Conservation (phyloP, 2,888 invertebrate species). For the Muschampia plurimacula region DNA sequence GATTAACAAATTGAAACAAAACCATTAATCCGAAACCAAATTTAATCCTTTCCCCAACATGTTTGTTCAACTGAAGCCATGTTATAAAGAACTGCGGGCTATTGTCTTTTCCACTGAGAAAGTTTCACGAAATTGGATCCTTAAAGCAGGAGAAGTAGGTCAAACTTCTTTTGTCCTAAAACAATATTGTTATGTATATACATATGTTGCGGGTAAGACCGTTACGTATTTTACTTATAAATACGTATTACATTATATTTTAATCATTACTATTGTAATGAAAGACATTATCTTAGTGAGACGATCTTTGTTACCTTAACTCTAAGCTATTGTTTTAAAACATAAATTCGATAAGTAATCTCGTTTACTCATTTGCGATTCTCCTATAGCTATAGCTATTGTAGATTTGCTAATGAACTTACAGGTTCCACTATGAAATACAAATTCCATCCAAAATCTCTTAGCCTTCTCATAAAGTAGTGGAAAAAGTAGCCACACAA, state of each 20-base stretch:
- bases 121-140: slow-evolving; percentile 37
- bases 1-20: not conserved
- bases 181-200: slow-evolving; percentile 24
- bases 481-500: too few species aligned
- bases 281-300: too few species aligned
- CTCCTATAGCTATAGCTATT: too few species aligned
- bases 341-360: too few species aligned
- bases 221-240: not conserved
- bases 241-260: not conserved
- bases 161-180: slow-evolving; percentile 34
- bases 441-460: too few species aligned
- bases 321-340: too few species aligned
- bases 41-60: slow-evolving; percentile 14
- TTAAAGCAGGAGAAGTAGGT: slow-evolving; percentile 36
- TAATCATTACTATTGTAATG: too few species aligned
- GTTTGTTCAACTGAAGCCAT: slow-evolving; percentile 25
- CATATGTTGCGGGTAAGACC: slow-evolving; percentile 19
- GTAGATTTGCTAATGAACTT: too few species aligned
- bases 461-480: too few species aligned
- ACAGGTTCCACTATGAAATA: too few species aligned
- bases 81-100: slow-evolving; percentile 29
- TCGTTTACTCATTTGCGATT: too few species aligned
- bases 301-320: too few species aligned
- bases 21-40: slow-evolving; percentile 6
- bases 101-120: slow-evolving; percentile 29